phyloP scores from a whole-genome alignment of 2,888 invertebrate genomes.

The Troilus luridus region DNA sequence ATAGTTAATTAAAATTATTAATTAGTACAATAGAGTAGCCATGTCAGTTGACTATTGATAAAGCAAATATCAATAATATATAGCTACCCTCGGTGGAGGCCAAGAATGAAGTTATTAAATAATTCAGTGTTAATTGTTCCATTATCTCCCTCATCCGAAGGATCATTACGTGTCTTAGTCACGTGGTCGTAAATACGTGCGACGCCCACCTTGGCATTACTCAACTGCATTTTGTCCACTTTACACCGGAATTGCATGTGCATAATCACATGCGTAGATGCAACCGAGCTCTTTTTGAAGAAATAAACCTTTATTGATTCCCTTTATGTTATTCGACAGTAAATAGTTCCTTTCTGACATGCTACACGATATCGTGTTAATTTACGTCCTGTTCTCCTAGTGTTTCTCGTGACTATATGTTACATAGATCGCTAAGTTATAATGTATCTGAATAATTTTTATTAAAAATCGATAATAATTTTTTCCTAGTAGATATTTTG shows the following conservation, averaged over 20 bases:
- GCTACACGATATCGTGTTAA: background rate
- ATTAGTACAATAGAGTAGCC: background rate
- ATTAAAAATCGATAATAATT: background rate
- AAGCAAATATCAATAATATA: background rate
- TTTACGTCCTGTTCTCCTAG: background rate
- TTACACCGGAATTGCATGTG: constrained; percentile 47
- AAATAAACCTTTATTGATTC: background rate
- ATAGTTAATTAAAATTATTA: background rate
- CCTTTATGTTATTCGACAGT: background rate
- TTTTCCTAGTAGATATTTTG: background rate
- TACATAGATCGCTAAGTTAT: background rate
- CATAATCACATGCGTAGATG: constrained; percentile 40
- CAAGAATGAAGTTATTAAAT: constrained; percentile 20
- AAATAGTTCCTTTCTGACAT: background rate
- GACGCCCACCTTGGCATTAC: background rate
- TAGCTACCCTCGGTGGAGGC: background rate
- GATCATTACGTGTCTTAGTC: background rate
- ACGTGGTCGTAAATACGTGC: constrained; percentile 30
- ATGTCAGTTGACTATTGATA: background rate
- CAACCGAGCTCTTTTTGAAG: background rate
- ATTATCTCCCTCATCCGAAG: background rate
- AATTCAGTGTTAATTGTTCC: constrained; percentile 41
- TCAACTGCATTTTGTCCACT: constrained; percentile 30
- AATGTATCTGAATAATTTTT: background rate
- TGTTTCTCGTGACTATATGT: background rate